These are phyloP conservation scores for Polyergus mexicanus DNA, from an alignment of 1,140 invertebrate species.

Conservation along the genomic window DNA sequence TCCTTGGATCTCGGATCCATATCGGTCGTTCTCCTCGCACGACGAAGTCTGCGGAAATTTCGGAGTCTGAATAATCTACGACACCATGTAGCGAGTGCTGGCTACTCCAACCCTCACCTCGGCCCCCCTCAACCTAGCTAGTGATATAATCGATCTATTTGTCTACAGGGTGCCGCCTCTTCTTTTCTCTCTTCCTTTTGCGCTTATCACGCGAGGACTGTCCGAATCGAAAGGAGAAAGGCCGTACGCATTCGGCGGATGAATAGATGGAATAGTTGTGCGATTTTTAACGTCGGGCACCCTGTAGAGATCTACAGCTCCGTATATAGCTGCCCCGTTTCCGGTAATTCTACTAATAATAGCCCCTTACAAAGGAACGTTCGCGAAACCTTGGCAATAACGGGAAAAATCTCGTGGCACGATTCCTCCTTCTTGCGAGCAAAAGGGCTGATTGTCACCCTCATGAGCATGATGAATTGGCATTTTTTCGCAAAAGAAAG, in stretches of 20 bases:
- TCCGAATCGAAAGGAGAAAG: constrained; percentile 51
- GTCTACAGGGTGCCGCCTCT: constrained; percentile 67
- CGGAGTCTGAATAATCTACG: constrained; percentile 78
- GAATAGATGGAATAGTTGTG: constrained; percentile 22
- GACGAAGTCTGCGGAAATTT: constrained; percentile 68
- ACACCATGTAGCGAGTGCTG: constrained; percentile 83
- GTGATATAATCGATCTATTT: constrained; percentile 72
- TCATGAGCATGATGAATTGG: not conserved
- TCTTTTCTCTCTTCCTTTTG: not conserved
- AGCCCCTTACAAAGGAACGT: constrained; percentile 18
- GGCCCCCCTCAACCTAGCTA: constrained; percentile 85
- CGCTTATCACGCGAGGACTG: constrained; percentile 27
- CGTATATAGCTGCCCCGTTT: constrained; percentile 54
- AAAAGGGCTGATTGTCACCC: constrained; percentile 59
- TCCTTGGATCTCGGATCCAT: too few species aligned
- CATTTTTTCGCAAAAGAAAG: not conserved
- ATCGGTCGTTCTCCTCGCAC: not conserved
- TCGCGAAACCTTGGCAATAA: constrained; percentile 49
- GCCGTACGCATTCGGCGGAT: constrained; percentile 20
- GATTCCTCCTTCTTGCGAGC: constrained; percentile 11
- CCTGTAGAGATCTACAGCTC: constrained; percentile 65
- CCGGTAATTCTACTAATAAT: constrained; percentile 42
- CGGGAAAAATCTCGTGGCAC: constrained; percentile 2
- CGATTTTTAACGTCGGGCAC: constrained; percentile 49
- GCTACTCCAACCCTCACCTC: constrained; percentile 84